phyloP scores from a whole-genome alignment of 2,888 invertebrate species.

The Prosapia bicincta region DNA sequence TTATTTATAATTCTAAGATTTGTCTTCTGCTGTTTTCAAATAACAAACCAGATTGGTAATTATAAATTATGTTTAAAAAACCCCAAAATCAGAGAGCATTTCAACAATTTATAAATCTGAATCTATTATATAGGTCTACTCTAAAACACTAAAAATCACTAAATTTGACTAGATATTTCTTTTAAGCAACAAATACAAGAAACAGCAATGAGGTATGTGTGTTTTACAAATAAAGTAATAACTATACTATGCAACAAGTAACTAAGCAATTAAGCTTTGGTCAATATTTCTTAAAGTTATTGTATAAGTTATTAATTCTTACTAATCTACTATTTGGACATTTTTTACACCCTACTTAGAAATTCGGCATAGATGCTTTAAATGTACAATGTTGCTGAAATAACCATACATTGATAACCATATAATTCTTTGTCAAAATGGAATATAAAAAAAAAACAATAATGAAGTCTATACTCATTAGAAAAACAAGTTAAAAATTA shows the following conservation, averaged over 20 bases:
- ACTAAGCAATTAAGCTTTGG: neutral
- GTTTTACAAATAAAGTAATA: neutral
- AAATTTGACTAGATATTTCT: neutral
- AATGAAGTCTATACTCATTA: conserved; percentile 16
- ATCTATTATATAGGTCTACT: neutral
- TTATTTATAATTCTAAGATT: too few relatives aligned
- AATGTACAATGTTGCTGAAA: conserved; percentile 18
- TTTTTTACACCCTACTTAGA: conserved; percentile 19
- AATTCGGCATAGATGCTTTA: conserved; percentile 26
- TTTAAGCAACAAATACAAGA: neutral
- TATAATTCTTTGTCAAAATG: conserved; percentile 30
- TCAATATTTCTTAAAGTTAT: neutral
- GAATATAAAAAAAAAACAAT: conserved; percentile 15
- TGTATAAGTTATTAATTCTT: neutral
- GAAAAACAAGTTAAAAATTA: conserved; percentile 20
- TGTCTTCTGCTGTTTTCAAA: too few relatives aligned
- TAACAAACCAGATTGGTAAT: neutral
- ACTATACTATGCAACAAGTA: neutral
- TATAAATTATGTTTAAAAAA: neutral
- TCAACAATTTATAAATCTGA: neutral
- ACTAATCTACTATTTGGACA: neutral
- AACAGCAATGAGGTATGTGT: neutral
- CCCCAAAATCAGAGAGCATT: neutral
- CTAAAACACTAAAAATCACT: conserved; percentile 2
- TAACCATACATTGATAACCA: conserved; percentile 27